Evolutionary conservation across 2,113 vertebrate species (phyloP).

Genomic region (Neofelis nebulosa): DNA sequence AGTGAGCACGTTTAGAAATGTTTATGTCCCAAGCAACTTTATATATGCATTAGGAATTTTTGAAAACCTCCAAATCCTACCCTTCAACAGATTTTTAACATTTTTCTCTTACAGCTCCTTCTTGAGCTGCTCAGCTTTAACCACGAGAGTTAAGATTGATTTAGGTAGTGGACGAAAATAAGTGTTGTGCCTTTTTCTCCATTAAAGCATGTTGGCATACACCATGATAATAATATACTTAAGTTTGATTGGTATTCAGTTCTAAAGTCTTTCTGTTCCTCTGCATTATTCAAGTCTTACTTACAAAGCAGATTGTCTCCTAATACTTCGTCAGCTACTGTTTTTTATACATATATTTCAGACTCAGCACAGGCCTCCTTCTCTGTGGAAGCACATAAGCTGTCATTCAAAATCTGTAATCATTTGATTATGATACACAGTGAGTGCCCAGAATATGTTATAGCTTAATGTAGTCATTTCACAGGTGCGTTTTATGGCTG

Average conservation of each 20-base stretch:
- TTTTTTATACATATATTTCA: background rate
- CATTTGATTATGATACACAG: slow-evolving; percentile 71
- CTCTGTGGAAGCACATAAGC: background rate
- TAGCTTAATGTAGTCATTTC: slow-evolving; percentile 53
- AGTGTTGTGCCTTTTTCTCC: background rate
- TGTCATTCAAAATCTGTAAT: slow-evolving; percentile 67
- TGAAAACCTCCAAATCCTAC: background rate
- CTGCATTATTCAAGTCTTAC: background rate
- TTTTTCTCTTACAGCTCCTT: background rate
- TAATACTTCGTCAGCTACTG: background rate
- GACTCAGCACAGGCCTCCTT: background rate
- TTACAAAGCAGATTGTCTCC: slow-evolving; percentile 52
- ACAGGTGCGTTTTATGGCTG: slow-evolving; percentile 10
- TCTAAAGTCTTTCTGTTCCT: background rate
- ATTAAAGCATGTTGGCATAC: background rate
- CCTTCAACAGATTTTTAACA: background rate
- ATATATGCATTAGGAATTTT: background rate
- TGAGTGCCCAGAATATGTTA: slow-evolving; percentile 67
- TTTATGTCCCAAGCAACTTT: background rate
- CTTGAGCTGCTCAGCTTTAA: background rate
- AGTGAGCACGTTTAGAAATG: background rate
- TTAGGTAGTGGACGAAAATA: background rate
- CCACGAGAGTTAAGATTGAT: background rate
- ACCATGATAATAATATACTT: background rate
- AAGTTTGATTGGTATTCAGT: background rate